Conservation (phyloP, 2,888 invertebrate genomes). For the Thereva unica region DNA sequence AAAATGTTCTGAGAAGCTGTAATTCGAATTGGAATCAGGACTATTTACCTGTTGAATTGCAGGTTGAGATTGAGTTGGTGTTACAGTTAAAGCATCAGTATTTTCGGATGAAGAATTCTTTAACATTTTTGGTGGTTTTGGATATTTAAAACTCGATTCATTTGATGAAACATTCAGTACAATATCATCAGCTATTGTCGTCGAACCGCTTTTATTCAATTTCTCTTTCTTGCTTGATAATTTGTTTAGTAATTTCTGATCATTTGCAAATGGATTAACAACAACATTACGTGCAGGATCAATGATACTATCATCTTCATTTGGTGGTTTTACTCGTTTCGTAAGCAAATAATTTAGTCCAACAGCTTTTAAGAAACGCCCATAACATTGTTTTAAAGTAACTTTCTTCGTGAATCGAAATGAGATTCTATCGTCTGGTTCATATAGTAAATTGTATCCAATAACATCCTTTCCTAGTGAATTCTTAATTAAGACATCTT, state of each 20-base stretch:
- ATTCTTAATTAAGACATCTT: slow-evolving; percentile 46
- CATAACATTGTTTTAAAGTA: slow-evolving; percentile 48
- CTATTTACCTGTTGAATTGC: slow-evolving; percentile 20
- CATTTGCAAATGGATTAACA: slow-evolving; percentile 43
- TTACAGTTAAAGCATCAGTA: no score
- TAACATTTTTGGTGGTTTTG: no score
- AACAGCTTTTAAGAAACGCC: slow-evolving; percentile 51
- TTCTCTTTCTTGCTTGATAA: background rate
- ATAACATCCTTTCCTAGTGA: slow-evolving; percentile 43
- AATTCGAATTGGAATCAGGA: slow-evolving; percentile 56
- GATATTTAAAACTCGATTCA: no score
- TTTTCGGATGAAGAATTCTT: no score
- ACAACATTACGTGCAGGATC: slow-evolving; percentile 38
- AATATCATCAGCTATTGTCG: background rate
- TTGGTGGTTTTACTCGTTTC: background rate
- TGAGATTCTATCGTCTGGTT: slow-evolving; percentile 45
- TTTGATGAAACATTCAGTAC: background rate
- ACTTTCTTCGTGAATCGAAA: slow-evolving; percentile 47
- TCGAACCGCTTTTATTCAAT: no score
- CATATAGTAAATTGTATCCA: slow-evolving; percentile 46
- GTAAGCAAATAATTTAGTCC: slow-evolving; percentile 46
- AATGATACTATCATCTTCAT: background rate
- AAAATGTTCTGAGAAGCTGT: slow-evolving; percentile 57
- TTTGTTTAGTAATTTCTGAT: background rate
- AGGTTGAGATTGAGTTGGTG: background rate